A percentile compares a stretch with the other conserved stretches of the same genome.
phyloP scores from a whole-genome alignment of 2,888 invertebrate genomes.

The Phengaris arion region DNA sequence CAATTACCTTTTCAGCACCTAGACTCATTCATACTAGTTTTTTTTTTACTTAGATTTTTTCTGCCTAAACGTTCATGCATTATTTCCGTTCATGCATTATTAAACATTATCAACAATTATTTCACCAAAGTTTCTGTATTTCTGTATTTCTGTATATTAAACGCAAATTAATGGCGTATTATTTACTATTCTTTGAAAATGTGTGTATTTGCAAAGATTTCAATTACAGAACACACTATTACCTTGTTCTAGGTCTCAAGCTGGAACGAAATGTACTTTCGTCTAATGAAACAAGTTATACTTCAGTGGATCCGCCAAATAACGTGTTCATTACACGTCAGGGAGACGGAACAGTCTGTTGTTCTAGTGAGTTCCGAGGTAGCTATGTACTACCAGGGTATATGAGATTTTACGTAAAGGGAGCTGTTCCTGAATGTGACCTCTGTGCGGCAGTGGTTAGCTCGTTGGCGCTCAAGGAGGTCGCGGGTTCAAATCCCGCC shows the following conservation, averaged over 20 bases:
- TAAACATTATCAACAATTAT: no score
- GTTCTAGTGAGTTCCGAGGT: background rate
- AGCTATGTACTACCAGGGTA: background rate
- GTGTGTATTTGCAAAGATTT: background rate
- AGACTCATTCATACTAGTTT: no score
- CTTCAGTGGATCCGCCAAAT: constrained; percentile 8
- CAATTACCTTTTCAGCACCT: no score
- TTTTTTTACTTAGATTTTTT: no score
- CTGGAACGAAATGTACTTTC: constrained; percentile 14
- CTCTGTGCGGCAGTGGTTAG: no score
- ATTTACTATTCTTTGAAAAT: background rate
- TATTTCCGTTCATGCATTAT: no score
- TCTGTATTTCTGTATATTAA: no score
- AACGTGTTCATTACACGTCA: background rate
- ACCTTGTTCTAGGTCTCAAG: constrained; percentile 7
- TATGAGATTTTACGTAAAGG: background rate
- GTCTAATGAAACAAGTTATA: constrained; percentile 18
- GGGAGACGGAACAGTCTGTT: background rate
- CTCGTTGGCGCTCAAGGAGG: no score
- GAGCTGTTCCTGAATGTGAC: background rate
- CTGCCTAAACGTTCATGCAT: no score
- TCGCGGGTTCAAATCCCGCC: no score
- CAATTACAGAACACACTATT: background rate
- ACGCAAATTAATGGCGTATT: no score
- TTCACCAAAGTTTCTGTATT: no score